These are phyloP conservation scores for Chelonia mydas DNA, from an alignment of 2,797 vertebrate genomes.

Conservation along the genomic window DNA sequence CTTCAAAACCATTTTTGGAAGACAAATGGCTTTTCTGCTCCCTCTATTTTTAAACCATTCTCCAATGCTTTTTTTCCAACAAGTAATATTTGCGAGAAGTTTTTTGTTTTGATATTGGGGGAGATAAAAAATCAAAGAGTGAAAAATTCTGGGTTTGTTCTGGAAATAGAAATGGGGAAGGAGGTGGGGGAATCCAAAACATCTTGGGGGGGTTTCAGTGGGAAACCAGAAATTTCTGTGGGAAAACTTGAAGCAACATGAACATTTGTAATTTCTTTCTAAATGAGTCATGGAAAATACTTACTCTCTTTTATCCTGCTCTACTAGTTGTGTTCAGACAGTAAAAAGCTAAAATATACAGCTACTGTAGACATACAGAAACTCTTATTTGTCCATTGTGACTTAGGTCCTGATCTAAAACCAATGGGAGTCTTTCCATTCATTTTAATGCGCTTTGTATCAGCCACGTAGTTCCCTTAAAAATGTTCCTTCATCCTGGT, in stretches of 20 bases:
- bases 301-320: background rate
- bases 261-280: conserved; percentile 59
- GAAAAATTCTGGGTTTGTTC: background rate
- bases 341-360: background rate
- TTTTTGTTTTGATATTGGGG: background rate
- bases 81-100: background rate
- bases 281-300: background rate
- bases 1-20: background rate
- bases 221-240: background rate
- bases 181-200: background rate
- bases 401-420: background rate
- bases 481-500: conserved; percentile 19
- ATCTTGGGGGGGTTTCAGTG: background rate
- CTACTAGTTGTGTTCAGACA: background rate
- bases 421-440: background rate
- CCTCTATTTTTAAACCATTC: background rate
- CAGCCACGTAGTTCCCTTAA: conserved; percentile 15
- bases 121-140: background rate
- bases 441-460: background rate
- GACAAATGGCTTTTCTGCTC: background rate
- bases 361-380: background rate
- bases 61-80: background rate
- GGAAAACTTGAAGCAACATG: conserved; percentile 6
- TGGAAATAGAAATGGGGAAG: background rate
- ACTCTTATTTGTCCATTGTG: background rate